These are phyloP conservation scores for Diorhabda elongata DNA, from an alignment of 1,140 invertebrate species.

Conservation along the genomic window DNA sequence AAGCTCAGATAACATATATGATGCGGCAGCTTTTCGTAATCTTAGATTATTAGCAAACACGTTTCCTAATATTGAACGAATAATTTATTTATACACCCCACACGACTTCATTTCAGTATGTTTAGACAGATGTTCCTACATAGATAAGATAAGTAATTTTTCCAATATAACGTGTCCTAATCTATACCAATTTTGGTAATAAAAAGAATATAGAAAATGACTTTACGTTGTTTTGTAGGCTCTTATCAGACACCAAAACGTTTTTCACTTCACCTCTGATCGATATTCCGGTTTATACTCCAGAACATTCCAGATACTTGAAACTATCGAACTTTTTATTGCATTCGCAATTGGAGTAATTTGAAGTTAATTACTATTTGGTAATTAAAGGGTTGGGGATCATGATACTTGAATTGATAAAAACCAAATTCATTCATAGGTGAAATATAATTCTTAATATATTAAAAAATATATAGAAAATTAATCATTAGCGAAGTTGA, in stretches of 20 bases:
- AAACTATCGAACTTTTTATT: constrained; percentile 3
- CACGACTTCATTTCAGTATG: constrained; percentile 12
- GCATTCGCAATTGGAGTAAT: not conserved
- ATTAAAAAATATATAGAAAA: too few species aligned
- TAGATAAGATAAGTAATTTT: constrained; percentile 25
- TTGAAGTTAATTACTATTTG: not conserved
- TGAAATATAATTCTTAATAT: too few species aligned
- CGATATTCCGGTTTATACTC: not conserved
- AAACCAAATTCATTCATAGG: too few species aligned
- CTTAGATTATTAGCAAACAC: constrained; percentile 13
- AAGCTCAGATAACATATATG: not conserved
- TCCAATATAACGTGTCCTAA: constrained; percentile 19
- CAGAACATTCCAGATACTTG: not conserved
- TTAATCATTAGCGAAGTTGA: too few species aligned
- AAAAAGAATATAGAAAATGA: constrained; percentile 17
- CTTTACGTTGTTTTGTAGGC: constrained; percentile 3
- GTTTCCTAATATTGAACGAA: constrained; percentile 9
- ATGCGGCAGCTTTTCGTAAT: not conserved
- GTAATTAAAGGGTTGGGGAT: not conserved
- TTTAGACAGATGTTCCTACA: constrained; percentile 22
- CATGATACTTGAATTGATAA: too few species aligned
- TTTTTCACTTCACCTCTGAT: not conserved
- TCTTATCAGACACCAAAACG: constrained; percentile 14
- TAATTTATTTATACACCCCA: constrained; percentile 14
- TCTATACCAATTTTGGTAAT: constrained; percentile 17